Base-by-base conservation (phyloP, 2,888 invertebrate species). In the Leucoma salicis region DNA sequence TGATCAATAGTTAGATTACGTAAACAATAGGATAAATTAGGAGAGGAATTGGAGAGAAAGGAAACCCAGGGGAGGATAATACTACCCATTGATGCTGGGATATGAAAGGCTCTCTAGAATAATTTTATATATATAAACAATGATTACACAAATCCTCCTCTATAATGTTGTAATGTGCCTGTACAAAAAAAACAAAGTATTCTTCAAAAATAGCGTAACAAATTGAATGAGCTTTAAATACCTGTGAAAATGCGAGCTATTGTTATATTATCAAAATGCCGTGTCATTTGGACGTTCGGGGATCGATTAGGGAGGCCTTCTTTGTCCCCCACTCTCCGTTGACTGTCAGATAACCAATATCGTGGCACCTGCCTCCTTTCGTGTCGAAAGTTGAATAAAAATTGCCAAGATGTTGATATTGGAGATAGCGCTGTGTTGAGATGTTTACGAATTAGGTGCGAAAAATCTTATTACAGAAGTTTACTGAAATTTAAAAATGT, bases 301-400 rank as follows among this genome's bases (percentile, higher is more conserved):
- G 16, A 42, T 39, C 33, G 36, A 38, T 14, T 27, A 18, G 11
- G 12, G 34, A 14, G 21, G 12, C 11, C 35, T 44, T 31, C 41
- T 33, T 31, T 25, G 10, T n/a, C 31, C 42, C 41, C 49, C 40
- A 10, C 24, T 31, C 45, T 48, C 29, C 39, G 38, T 40, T 31
- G 44, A 40, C 59, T 64, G 69, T 63, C 67, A 66, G 70, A 63
- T 70, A 63, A 63, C 63, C 70, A 74, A 75, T 75, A 74, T 63
- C 70, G 60, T 51, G 52, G 53, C 74, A 75, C 71, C 76, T 74
- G 74, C 50, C 59, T 55, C 49, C 46, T 42, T 40, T 46, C 63
- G 47, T 57, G 53, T 65, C 60, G 59, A 56, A 64, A 60, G 49
- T 66, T 70, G 46, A 49, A 42, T 46, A 51, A 45, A 62, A 55